These are phyloP conservation scores for Ciconia maguari DNA, from an alignment of 2,113 vertebrate species.

Conservation along the genomic window DNA sequence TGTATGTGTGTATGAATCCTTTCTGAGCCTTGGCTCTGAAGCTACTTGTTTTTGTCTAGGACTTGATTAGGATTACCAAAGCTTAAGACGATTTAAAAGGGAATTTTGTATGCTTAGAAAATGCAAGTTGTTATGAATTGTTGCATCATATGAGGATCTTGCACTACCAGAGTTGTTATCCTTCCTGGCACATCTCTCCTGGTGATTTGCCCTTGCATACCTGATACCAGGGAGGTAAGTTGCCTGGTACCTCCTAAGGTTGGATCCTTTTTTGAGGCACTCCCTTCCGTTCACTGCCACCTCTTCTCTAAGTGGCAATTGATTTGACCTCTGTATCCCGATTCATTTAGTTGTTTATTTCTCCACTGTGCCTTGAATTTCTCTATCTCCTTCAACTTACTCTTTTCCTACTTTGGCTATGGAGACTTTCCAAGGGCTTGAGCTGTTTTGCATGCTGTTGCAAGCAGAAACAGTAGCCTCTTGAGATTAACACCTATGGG, in stretches of 20 bases:
- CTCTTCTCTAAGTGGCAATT: background rate
- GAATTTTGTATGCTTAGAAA: background rate
- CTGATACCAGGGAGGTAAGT: background rate
- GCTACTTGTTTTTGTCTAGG: background rate
- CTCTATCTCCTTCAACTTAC: background rate
- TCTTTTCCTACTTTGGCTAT: background rate
- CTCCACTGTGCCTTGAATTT: background rate
- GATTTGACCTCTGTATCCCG: background rate
- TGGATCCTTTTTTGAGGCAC: background rate
- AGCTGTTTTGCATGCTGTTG: background rate
- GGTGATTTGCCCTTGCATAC: background rate
- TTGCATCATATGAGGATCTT: background rate
- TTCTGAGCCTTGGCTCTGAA: background rate
- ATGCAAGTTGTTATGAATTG: background rate
- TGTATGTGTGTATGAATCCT: background rate
- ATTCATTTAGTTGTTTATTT: background rate
- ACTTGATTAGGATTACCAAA: background rate
- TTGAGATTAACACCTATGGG: background rate
- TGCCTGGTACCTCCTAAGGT: background rate
- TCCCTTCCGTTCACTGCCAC: background rate
- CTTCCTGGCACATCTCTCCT: background rate
- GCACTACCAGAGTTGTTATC: background rate
- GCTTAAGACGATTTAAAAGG: background rate
- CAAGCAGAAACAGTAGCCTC: background rate
- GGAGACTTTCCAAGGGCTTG: background rate